Evolutionary conservation across 1,140 invertebrate species (phyloP), one percentile per base, ranked within the genome.

Genomic region (Cotesia typhae): DNA sequence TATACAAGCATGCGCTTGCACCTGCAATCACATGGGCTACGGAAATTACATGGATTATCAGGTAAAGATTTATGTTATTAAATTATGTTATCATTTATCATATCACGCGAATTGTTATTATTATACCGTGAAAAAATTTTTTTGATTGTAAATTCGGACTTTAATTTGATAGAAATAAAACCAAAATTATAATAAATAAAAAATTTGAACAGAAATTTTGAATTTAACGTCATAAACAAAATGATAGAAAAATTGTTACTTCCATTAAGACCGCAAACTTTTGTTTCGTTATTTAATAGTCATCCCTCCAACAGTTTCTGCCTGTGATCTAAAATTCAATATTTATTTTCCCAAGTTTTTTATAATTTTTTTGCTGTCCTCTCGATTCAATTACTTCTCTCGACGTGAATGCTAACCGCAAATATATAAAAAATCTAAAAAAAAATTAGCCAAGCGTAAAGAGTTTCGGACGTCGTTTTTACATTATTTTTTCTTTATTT

Each of bases 21-120:
- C 93, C 77, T 95, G 94, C 89, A 93, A 95, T 89, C 94, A 95
- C 89, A 94, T 95, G 93, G 94, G 94, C 83, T 95, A 94, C 86
- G 94, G 94, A 75, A 95, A 95, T 89, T 95, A 93, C 83, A 92
- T 94, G 91, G 93, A 95, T 88, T 95, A 94, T 88, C 93, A 95
- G 92, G 93, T 95, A 85, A 88, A 87, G 74, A 47, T 73, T 41
- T 35, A n/a, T 47, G 51, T 60, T 20, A 3, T 35, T 55, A 57
- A 6, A 14, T 7, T 28, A 28, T 28, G 28, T 28, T 28, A 28
- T 28, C 1, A 28, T 28, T 3, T 2, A 28, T 28, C 28, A 28
- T 28, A 28, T 28, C 28, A 28, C 28, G 28, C 1, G 28, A 57
- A 10, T 38, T 10, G 37, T 53, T 35, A 35, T 52, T 55, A 36